Evolutionary conservation across 2,888 invertebrate genomes (phyloP).

Genomic region (Plusia festucae): DNA sequence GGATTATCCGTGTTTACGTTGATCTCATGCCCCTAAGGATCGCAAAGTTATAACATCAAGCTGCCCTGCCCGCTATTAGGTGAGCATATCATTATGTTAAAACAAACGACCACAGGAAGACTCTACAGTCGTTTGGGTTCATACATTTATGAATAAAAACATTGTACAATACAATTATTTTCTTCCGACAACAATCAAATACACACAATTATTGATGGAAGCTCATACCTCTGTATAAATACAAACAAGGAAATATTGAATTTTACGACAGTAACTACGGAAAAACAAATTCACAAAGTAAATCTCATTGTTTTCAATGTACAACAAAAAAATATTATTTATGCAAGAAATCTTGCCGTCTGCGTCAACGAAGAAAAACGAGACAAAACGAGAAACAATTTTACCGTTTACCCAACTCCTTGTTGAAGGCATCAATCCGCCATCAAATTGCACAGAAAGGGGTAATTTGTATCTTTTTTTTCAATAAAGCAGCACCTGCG

Average conservation of each 20-base stretch:
- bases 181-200: constrained; percentile 3
- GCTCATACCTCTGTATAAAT: background rate
- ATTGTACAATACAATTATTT: background rate
- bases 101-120: background rate
- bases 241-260: background rate
- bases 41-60: constrained; percentile 82
- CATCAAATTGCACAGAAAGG: constrained; percentile 80
- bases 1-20: constrained; percentile 65
- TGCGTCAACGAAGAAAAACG: constrained; percentile 43
- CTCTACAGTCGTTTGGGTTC: background rate
- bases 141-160: constrained; percentile 10
- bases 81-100: constrained; percentile 59
- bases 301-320: constrained; percentile 38
- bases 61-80: constrained; percentile 79
- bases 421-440: constrained; percentile 72
- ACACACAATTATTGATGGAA: constrained; percentile 6
- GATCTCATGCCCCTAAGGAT: constrained; percentile 75
- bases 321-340: constrained; percentile 39
- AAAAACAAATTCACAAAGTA: constrained; percentile 28
- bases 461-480: constrained; percentile 87
- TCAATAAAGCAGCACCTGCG: constrained; percentile 88
- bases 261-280: constrained; percentile 3
- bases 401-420: constrained; percentile 48
- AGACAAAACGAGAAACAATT: constrained; percentile 62
- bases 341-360: constrained; percentile 36